A percentile compares a stretch with the other conserved stretches of the same genome.
These are phyloP conservation scores for Phocoena phocoena DNA, from an alignment of 2,113 vertebrate species.

Conservation along the genomic window DNA sequence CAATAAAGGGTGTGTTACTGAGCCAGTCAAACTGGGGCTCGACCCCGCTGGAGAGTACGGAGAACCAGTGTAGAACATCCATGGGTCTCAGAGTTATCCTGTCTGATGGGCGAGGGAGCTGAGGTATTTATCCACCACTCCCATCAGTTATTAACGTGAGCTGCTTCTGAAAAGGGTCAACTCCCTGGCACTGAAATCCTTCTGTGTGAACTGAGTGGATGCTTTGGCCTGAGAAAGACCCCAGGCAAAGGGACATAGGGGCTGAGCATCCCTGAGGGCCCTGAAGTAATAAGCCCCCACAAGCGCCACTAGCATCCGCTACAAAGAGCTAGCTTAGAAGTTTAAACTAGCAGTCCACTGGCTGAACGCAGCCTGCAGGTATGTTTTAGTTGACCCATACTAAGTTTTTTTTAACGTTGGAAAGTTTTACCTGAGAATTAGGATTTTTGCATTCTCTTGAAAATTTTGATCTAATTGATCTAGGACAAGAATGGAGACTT, in stretches of 20 bases:
- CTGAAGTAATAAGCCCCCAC: not conserved
- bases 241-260: not conserved
- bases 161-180: not conserved
- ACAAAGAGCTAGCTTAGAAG: not conserved
- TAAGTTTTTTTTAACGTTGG: not conserved
- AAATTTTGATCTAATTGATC: not conserved
- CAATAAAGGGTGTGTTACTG: not conserved
- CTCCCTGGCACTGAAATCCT: not conserved
- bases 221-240: not conserved
- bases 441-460: not conserved
- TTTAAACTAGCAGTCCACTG: not conserved
- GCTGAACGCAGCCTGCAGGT: fast-evolving
- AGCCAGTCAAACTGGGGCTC: not conserved
- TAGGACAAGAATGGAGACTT: not conserved
- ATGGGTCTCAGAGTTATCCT: fast-evolving
- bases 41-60: fast-evolving
- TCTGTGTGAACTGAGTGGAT: not conserved
- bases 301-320: not conserved
- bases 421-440: not conserved
- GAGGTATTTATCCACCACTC: not conserved
- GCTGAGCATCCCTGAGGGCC: no score
- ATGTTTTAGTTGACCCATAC: not conserved
- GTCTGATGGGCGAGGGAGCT: fast-evolving
- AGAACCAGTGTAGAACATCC: fast-evolving
- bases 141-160: not conserved